A percentile compares a stretch with the other conserved stretches of the same genome.
These are phyloP conservation scores for Channa argus DNA, from an alignment of 2,113 vertebrate species.

Conservation along the genomic window DNA sequence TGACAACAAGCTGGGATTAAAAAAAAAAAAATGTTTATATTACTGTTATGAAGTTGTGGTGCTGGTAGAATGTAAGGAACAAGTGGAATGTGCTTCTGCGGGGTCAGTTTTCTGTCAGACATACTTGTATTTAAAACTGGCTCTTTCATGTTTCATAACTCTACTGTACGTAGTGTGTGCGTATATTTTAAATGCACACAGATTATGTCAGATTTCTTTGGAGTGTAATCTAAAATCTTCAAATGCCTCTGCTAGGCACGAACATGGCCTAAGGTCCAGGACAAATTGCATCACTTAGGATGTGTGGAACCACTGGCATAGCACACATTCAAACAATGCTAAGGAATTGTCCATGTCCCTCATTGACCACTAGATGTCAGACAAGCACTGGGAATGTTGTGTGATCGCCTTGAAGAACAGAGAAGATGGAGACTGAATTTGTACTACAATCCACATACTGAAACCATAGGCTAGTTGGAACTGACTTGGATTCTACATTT, in stretches of 20 bases:
- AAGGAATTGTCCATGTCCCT: not conserved
- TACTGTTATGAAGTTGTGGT: too few relatives aligned
- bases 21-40: too few relatives aligned
- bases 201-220: conserved; percentile 19
- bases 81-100: not conserved
- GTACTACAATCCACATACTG: not conserved
- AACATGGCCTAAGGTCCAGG: conserved; percentile 15
- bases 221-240: conserved; percentile 37
- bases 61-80: not conserved
- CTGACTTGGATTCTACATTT: not conserved
- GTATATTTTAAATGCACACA: not conserved
- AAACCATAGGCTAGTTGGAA: not conserved
- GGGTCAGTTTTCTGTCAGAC: not conserved
- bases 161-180: not conserved
- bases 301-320: conserved; percentile 19
- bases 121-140: not conserved
- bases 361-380: conserved; percentile 69
- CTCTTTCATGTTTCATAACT: not conserved
- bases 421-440: too few relatives aligned
- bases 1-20: too few relatives aligned
- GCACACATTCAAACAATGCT: conserved; percentile 17
- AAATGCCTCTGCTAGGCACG: conserved; percentile 18
- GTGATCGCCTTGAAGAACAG: too few relatives aligned
- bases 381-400: conserved; percentile 19
- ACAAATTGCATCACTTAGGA: conserved; percentile 18